phyloP scores from a whole-genome alignment of 2,888 invertebrate genomes.

The Pammene aurita region DNA sequence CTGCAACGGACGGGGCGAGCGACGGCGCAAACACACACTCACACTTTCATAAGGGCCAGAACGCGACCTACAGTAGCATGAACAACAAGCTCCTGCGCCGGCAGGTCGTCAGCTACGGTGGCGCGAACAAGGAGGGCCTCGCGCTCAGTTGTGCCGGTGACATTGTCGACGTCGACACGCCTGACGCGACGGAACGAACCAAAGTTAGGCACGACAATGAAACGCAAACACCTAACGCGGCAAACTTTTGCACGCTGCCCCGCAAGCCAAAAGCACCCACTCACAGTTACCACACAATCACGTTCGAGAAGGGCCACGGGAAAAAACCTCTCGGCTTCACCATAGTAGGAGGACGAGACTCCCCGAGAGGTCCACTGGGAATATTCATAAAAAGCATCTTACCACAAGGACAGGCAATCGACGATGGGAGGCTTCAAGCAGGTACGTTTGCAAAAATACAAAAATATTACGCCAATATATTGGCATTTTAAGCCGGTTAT shows the following conservation, averaged over 20 bases:
- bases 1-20: slow-evolving; percentile 72
- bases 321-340: slow-evolving; percentile 95
- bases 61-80: slow-evolving; percentile 84
- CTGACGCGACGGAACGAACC: slow-evolving; percentile 63
- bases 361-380: slow-evolving; percentile 91
- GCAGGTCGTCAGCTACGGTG: slow-evolving; percentile 82
- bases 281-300: slow-evolving; percentile 88
- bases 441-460: slow-evolving; percentile 76
- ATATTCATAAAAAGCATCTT: slow-evolving; percentile 94
- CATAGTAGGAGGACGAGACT: slow-evolving; percentile 93
- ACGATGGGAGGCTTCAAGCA: slow-evolving; percentile 91
- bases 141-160: slow-evolving; percentile 73
- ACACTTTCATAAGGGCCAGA: slow-evolving; percentile 85
- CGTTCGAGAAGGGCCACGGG: slow-evolving; percentile 90
- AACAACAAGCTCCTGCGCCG: slow-evolving; percentile 84
- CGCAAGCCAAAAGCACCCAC: slow-evolving; percentile 87
- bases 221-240: slow-evolving; percentile 73
- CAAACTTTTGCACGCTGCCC: slow-evolving; percentile 89
- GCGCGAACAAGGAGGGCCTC: slow-evolving; percentile 73
- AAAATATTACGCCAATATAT: slow-evolving; percentile 25
- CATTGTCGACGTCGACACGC: slow-evolving; percentile 71
- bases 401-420: slow-evolving; percentile 91
- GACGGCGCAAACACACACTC: slow-evolving; percentile 75
- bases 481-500: slow-evolving; percentile 37
- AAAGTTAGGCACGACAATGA: slow-evolving; percentile 69